Base-by-base conservation (phyloP, 2,113 vertebrate genomes). In the Anoplopoma fimbria region DNA sequence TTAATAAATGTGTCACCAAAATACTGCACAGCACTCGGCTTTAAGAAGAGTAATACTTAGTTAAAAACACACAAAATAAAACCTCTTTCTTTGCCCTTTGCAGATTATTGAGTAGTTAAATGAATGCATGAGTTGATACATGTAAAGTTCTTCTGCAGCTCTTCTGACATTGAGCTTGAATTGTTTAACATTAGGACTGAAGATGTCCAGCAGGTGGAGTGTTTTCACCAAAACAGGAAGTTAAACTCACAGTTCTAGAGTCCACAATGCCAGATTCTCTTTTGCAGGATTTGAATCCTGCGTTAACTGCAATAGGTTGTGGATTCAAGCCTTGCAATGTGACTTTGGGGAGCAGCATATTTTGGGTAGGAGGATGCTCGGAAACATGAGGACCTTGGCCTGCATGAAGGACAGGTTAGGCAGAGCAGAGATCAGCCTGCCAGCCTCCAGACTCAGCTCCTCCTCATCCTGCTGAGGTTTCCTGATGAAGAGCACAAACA, bases 311-410 rank as follows among this genome's bases (percentile, higher is more conserved):
- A 40, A 2, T 6, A 27, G 14, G 23, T 25, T 25, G 25, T 2
- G n/a, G 9, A 9, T 38, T n/a, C 23, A 27, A 31, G 10, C 10
- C 29, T 21, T 34, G 4, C 9, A 4, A 34, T 67, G 38, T 53
- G 6, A 45, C 14, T 34, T n/a, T 6, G 33, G 34, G 23, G 65
- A 53, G 27, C 33, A 19, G n/a, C 36, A 38, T 10, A 72, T 34
- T 65, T 27, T 27, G 13, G 90, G 96, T 67, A 93, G 93, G 77
- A 98, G 91, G 1, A 96, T 94, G 87, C 96, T 94, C 23, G 96
- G 97, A 90, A 98, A 98, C 97, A 98, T 97, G 91, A 98, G 93
- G 92, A 97, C 96, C 94, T 95, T 97, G 92, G 96, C 96, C 89
- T 94, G 96, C 97, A 97, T 97, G 95, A 97, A 99, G 23, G 96